Conservation (phyloP, 1,140 invertebrate genomes). For the Lutraria rhynchaena region DNA sequence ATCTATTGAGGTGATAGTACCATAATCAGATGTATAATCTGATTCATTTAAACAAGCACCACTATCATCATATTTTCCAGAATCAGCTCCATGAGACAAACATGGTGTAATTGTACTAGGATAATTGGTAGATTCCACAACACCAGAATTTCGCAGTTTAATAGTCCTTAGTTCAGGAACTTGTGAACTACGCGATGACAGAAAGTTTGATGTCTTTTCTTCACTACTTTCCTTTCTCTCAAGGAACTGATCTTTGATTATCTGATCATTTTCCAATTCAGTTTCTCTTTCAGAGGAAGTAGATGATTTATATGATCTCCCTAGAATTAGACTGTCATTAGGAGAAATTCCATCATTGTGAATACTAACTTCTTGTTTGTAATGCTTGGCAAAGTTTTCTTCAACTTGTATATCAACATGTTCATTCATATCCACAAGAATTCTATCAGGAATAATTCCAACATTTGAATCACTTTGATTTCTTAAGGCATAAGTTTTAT, state of each 20-base stretch:
- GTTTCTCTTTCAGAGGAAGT: slow-evolving; percentile 47
- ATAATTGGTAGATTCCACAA: slow-evolving; percentile 33
- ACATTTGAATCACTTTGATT: slow-evolving; percentile 39
- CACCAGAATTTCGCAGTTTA: slow-evolving; percentile 39
- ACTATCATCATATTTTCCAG: neutral
- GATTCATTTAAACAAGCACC: slow-evolving; percentile 54
- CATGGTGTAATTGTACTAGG: neutral
- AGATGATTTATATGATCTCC: slow-evolving; percentile 7
- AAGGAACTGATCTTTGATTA: slow-evolving; percentile 21
- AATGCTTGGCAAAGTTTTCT: slow-evolving; percentile 59
- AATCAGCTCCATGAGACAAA: neutral
- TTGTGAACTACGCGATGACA: slow-evolving; percentile 3
- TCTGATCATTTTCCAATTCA: slow-evolving; percentile 38
- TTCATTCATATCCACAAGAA: slow-evolving; percentile 71
- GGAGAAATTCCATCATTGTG: slow-evolving; percentile 33
- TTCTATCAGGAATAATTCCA: slow-evolving; percentile 68
- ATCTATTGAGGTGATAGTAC: slow-evolving; percentile 66
- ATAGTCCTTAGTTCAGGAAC: neutral
- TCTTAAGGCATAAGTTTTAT: slow-evolving; percentile 70
- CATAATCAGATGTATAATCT: slow-evolving; percentile 69
- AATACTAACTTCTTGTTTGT: slow-evolving; percentile 59
- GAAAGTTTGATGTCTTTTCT: slow-evolving; percentile 5
- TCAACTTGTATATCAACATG: slow-evolving; percentile 62
- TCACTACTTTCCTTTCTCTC: slow-evolving; percentile 30
- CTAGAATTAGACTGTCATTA: slow-evolving; percentile 35